Evolutionary conservation across 2,888 invertebrate species (phyloP).

Genomic region (Torymus auratus): DNA sequence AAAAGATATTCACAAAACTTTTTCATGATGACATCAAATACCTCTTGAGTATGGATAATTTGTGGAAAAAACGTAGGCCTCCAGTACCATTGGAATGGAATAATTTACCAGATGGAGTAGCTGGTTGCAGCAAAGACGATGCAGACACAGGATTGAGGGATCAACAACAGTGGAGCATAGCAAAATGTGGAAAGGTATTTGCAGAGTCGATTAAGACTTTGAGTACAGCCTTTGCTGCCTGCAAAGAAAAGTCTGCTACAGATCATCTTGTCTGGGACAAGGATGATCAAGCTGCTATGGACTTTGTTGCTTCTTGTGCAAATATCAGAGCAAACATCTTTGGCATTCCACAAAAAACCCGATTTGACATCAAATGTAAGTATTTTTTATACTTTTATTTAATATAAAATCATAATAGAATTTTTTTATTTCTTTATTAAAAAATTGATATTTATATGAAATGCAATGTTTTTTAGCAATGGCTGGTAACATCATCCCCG

Average conservation of each 20-base stretch:
- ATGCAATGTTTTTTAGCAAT: slow-evolving; percentile 82
- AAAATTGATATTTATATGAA: slow-evolving; percentile 11
- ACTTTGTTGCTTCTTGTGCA: slow-evolving; percentile 97
- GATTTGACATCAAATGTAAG: slow-evolving; percentile 96
- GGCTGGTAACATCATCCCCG: slow-evolving; percentile 99
- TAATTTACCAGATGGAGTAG: slow-evolving; percentile 77
- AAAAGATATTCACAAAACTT: slow-evolving; percentile 93
- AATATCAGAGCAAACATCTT: slow-evolving; percentile 95
- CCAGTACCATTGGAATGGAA: slow-evolving; percentile 89
- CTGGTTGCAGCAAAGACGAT: slow-evolving; percentile 78
- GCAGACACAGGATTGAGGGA: slow-evolving; percentile 81
- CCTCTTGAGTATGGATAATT: slow-evolving; percentile 93
- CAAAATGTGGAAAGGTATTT: slow-evolving; percentile 86
- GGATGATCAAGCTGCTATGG: slow-evolving; percentile 94
- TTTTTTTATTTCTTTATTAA: background rate
- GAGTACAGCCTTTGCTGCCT: slow-evolving; percentile 79
- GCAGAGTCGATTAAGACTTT: slow-evolving; percentile 82
- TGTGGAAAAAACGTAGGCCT: slow-evolving; percentile 94
- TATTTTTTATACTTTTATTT: slow-evolving; percentile 56
- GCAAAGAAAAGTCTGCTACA: slow-evolving; percentile 76
- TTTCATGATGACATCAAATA: slow-evolving; percentile 97
- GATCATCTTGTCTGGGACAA: slow-evolving; percentile 97
- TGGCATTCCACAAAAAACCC: slow-evolving; percentile 89
- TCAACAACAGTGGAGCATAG: slow-evolving; percentile 88
- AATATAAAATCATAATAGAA: background rate